Evolutionary conservation across 1,140 invertebrate species (phyloP).

Genomic region (Heliconius himera): DNA sequence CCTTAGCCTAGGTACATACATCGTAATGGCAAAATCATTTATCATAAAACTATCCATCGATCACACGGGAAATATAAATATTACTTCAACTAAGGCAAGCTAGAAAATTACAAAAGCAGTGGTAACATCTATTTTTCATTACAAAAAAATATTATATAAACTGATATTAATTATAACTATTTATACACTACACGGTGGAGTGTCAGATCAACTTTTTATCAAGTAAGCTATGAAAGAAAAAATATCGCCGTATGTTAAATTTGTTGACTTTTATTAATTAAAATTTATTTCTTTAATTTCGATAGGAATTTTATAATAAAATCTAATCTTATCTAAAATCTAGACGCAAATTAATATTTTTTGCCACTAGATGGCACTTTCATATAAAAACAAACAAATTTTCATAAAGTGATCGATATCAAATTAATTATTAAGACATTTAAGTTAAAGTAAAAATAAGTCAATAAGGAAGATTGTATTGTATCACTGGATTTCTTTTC

Average conservation of each 20-base stretch:
- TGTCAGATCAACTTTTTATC: neutral
- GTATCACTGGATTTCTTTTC: slow-evolving; percentile 3
- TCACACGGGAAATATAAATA: slow-evolving; percentile 71
- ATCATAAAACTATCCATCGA: slow-evolving; percentile 51
- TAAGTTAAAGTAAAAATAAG: neutral
- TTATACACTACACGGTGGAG: slow-evolving; percentile 12
- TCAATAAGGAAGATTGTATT: neutral
- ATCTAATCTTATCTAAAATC: too few relatives aligned
- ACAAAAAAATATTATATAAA: neutral
- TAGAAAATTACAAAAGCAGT: slow-evolving; percentile 33
- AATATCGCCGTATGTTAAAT: neutral
- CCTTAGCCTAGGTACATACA: slow-evolving; percentile 64
- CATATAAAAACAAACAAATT: neutral
- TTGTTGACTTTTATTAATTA: too few relatives aligned
- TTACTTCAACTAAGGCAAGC: slow-evolving; percentile 68
- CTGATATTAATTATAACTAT: slow-evolving; percentile 4
- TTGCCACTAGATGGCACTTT: neutral
- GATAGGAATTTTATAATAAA: too few relatives aligned
- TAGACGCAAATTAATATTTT: too few relatives aligned
- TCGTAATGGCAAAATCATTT: slow-evolving; percentile 76
- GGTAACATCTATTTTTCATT: neutral
- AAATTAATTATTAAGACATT: neutral
- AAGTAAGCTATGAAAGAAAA: neutral
- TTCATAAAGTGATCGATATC: neutral
- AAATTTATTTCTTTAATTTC: too few relatives aligned